Evolutionary conservation across 1,140 invertebrate genomes (phyloP).

Genomic region (Eulimnadia texana): DNA sequence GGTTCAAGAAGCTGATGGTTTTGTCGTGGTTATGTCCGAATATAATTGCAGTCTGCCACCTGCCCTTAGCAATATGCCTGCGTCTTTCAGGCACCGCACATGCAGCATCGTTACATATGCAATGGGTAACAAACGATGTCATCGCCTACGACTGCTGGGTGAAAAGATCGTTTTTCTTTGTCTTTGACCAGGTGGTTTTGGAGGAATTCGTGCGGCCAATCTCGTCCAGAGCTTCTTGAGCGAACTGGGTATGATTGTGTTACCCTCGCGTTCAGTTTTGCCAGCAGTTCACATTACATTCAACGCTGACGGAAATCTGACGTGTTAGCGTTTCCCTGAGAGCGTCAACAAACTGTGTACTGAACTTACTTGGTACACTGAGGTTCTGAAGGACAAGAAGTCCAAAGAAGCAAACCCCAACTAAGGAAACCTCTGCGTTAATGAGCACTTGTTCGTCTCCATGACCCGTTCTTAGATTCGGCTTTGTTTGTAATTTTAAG

Average conservation of each 20-base stretch:
- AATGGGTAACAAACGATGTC: no score
- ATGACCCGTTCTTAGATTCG: no score
- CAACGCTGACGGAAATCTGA: conserved; percentile 26
- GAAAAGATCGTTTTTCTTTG: conserved; percentile 4
- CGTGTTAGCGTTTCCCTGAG: conserved; percentile 23
- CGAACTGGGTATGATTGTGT: conserved; percentile 34
- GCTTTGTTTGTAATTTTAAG: no score
- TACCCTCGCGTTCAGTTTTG: conserved; percentile 30
- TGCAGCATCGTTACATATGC: conserved; percentile 34
- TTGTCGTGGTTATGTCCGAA: conserved; percentile 32
- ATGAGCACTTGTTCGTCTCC: no score
- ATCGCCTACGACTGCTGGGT: not conserved
- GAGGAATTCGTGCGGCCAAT: conserved; percentile 32
- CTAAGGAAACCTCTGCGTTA: no score
- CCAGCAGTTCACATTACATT: conserved; percentile 28
- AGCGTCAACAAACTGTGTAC: conserved; percentile 25
- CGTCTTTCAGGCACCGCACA: conserved; percentile 30
- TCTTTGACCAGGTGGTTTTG: conserved; percentile 31
- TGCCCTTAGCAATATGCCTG: conserved; percentile 30
- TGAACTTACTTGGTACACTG: conserved; percentile 31
- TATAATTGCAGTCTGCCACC: conserved; percentile 35
- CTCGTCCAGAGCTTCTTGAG: conserved; percentile 30
- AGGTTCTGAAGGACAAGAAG: conserved; percentile 28
- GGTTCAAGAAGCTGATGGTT: conserved; percentile 31
- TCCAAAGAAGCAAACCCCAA: conserved; percentile 1